Evolutionary conservation across 2,888 invertebrate genomes (phyloP).

Genomic region (Achlya flavicornis): DNA sequence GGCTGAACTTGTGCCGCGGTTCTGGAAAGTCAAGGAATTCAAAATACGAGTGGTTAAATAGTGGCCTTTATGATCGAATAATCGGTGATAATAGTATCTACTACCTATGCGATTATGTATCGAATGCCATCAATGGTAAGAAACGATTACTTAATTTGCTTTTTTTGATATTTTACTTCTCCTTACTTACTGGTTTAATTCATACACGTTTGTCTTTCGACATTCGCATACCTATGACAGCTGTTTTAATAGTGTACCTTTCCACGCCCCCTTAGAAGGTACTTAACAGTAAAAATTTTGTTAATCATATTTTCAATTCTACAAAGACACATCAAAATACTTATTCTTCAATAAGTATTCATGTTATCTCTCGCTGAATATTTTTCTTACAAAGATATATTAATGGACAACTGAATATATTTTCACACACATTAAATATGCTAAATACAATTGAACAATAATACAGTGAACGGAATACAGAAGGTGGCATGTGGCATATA

Average conservation of each 20-base stretch:
- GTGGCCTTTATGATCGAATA: constrained; percentile 34
- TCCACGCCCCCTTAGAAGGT: too few species aligned
- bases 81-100: constrained; percentile 25
- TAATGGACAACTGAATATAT: constrained; percentile 20
- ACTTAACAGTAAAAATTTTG: too few species aligned
- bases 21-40: constrained; percentile 63
- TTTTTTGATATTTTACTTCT: background rate
- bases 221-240: too few species aligned
- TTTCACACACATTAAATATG: constrained; percentile 19
- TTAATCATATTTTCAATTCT: background rate
- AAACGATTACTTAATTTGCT: constrained; percentile 22
- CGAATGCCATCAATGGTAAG: constrained; percentile 47
- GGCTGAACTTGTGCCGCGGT: constrained; percentile 50
- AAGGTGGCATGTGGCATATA: too few species aligned
- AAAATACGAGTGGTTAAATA: constrained; percentile 10
- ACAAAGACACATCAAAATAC: background rate
- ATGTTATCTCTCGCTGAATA: background rate
- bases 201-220: too few species aligned
- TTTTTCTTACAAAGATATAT: background rate
- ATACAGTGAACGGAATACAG: background rate
- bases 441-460: constrained; percentile 18
- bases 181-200: background rate
- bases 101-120: constrained; percentile 21
- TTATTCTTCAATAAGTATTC: background rate
- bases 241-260: too few species aligned